These are phyloP conservation scores for Polylopha cassiicola DNA, from an alignment of 2,888 invertebrate species.

Conservation along the genomic window DNA sequence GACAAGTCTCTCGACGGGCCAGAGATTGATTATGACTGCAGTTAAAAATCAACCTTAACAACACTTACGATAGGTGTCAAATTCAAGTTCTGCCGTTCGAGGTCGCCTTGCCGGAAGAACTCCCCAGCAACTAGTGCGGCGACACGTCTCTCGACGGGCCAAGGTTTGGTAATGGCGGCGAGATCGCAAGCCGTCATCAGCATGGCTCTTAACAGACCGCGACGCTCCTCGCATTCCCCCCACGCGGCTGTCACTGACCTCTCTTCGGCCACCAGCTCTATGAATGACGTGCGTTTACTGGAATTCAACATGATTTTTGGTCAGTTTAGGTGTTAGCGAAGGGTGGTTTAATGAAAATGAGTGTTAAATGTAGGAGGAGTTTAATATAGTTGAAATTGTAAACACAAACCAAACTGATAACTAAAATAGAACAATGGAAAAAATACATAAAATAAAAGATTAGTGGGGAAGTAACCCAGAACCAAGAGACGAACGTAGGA, in stretches of 20 bases:
- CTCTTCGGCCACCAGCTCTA: constrained; percentile 79
- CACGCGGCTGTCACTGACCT: constrained; percentile 58
- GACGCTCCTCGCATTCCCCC: constrained; percentile 86
- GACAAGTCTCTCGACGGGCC: too few relatives aligned
- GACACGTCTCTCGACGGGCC: constrained; percentile 94
- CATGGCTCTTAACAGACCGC: constrained; percentile 92
- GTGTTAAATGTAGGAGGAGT: too few relatives aligned
- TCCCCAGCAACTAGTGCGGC: constrained; percentile 94
- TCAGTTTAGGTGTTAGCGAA: background rate
- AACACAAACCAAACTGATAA: too few relatives aligned
- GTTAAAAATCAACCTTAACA: constrained; percentile 6
- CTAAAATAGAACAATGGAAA: too few relatives aligned
- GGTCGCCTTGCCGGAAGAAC: constrained; percentile 95
- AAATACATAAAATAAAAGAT: too few relatives aligned
- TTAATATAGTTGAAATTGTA: too few relatives aligned
- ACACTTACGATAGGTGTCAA: constrained; percentile 91
- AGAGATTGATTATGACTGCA: too few relatives aligned
- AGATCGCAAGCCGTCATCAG: constrained; percentile 97
- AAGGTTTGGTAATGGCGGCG: constrained; percentile 96
- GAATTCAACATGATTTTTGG: constrained; percentile 23
- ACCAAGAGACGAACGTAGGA: too few relatives aligned
- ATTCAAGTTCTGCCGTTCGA: constrained; percentile 91
- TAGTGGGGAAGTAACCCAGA: too few relatives aligned
- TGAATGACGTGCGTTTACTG: constrained; percentile 92
- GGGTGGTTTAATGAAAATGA: too few relatives aligned